Conservation (phyloP, 2,888 invertebrate species). For the Coenonympha arcania region DNA sequence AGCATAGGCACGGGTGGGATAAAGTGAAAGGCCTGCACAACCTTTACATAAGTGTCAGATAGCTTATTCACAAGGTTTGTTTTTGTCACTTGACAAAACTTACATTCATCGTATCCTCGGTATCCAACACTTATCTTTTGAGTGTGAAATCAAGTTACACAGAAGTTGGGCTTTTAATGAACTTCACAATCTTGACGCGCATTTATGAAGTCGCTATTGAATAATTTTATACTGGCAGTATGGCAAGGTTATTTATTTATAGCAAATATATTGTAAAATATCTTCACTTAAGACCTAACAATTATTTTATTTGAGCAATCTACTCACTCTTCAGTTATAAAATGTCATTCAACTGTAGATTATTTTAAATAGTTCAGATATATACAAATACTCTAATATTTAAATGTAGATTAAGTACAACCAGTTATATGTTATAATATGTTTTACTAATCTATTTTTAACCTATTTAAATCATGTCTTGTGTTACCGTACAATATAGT, state of each 20-base stretch:
- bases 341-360: neutral
- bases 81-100: too few relatives aligned
- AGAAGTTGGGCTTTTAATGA: too few relatives aligned
- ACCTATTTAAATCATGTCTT: slow-evolving; percentile 5
- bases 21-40: too few relatives aligned
- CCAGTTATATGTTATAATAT: neutral
- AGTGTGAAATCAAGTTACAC: neutral
- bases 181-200: too few relatives aligned
- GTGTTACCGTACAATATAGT: neutral
- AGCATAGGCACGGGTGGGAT: too few relatives aligned
- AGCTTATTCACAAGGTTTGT: too few relatives aligned
- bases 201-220: too few relatives aligned
- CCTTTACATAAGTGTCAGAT: too few relatives aligned
- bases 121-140: too few relatives aligned
- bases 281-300: neutral
- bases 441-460: neutral
- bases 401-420: slow-evolving; percentile 1
- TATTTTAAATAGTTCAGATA: neutral
- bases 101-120: too few relatives aligned
- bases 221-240: slow-evolving; percentile 8
- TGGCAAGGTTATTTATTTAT: neutral
- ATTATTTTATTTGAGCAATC: slow-evolving; percentile 6
- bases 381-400: slow-evolving; percentile 3
- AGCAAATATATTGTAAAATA: too few relatives aligned
- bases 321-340: slow-evolving; percentile 5